Conservation (phyloP, 1,140 invertebrate species). For the Tetraneura akinire region DNA sequence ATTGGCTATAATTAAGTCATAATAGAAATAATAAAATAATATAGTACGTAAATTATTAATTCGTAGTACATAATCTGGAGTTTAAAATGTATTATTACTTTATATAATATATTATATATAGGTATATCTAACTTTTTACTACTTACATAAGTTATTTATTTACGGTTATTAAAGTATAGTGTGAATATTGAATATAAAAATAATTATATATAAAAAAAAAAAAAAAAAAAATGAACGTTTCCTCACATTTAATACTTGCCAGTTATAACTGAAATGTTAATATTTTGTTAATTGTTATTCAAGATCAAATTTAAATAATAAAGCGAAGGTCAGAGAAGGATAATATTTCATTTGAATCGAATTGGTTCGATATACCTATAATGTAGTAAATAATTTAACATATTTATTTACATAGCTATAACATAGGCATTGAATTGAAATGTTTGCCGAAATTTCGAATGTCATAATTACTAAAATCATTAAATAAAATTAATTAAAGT, state of each 20-base stretch:
- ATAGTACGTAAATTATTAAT: too few relatives aligned
- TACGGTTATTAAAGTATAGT: slow-evolving; percentile 1
- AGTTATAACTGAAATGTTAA: neutral
- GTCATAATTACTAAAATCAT: neutral
- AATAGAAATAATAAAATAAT: too few relatives aligned
- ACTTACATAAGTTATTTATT: neutral
- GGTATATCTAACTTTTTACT: neutral
- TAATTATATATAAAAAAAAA: slow-evolving; percentile 15
- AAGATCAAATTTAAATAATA: neutral
- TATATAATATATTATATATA: neutral
- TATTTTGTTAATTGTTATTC: neutral
- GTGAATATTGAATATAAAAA: neutral
- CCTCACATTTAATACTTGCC: slow-evolving; percentile 20
- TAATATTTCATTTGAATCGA: neutral
- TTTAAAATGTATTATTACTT: too few relatives aligned
- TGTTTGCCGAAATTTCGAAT: too few relatives aligned
- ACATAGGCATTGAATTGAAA: too few relatives aligned
- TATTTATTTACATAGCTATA: neutral
- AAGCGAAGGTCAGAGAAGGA: neutral
- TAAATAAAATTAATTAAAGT: neutral
- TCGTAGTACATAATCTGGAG: too few relatives aligned
- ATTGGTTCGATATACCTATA: too few relatives aligned
- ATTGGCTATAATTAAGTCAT: too few relatives aligned
- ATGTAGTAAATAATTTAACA: neutral
- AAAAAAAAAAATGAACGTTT: neutral